Base-by-base conservation (phyloP, 1,140 invertebrate genomes). In the Thrips palmi region DNA sequence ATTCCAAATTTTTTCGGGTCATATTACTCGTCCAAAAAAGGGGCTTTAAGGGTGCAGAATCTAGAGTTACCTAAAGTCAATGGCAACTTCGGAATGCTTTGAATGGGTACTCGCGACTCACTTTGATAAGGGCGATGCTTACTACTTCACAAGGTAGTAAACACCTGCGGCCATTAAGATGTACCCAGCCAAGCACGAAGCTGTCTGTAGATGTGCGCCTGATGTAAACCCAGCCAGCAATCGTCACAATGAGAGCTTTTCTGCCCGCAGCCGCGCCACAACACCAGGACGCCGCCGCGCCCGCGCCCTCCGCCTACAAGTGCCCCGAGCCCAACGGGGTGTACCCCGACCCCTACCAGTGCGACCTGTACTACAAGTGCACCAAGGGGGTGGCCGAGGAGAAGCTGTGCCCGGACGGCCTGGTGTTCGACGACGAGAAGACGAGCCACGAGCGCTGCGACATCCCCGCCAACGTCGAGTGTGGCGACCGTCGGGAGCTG, bases 351-450 rank as follows among this genome's bases (percentile, higher is more conserved):
- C 62, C 62, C 2, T 64, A 70, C 45, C 77, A 85, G 53, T 86
- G 83, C 54, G 83, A 87, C 58, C 66, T 81, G 24, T 85, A 83
- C 55, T 82, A 81, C 52, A 66, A 68, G 47, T 86, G 81, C 58
- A 76, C 53, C 70, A 70, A 47, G 55, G 68, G 62, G 22, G 53
- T 63, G 37, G 47, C 72, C 6, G 75, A 77, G 49, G 65, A 76
- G 44, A 72, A 68, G 45, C 56, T 84, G 4, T 86, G 83, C 54
- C 79, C 79, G 2, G 82, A 85, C 47, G 82, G 82, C 1, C 62
- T 85, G 14, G 71, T 85, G 3, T 86, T 86, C 55, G 69, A 76
- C 45, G 76, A 79, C 46, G 70, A 68, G 37, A 74, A 75, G 48
- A 69, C 74, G 2, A 74, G 68, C 49, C 74, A 74, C 42, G 78